Evolutionary conservation across 2,113 vertebrate genomes (phyloP), one percentile per base, ranked within the genome.

Genomic region (Urocynchramus pylzowi): DNA sequence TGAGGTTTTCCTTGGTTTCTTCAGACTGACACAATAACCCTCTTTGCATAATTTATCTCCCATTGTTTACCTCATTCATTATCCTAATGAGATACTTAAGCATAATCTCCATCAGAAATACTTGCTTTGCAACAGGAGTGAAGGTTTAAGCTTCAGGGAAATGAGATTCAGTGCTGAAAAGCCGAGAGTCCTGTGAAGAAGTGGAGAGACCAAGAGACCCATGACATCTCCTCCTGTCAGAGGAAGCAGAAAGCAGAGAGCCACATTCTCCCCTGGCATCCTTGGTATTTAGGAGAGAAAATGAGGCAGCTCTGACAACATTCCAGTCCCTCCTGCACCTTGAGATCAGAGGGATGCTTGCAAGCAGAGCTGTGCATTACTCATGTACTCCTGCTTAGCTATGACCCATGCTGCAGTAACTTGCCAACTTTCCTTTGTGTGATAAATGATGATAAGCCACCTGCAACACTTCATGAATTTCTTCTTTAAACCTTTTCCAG

Each of bases 21-120:
- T 56, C 71, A 49, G 27, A 84, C 33, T 81, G 39, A 75, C 17
- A n/a, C 30, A 80, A 50, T 3, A 16, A 78, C 39, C 4, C 9
- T 3, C 50, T 84, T 73, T 60, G 52, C 14, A 54, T 57, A 74
- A 90, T 50, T 91, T 91, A 69, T 49, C 35, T 92, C n/a, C 37
- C 35, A 56, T 49, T 95, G 84, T 90, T 95, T 87, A 84, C 41
- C 31, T 27, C 37, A 61, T 89, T 94, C 76, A 85, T 89, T 96
- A 75, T 82, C 81, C 57, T 81, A 89, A 81, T 24, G 65, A 84
- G 74, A 65, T 53, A 73, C 44, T 56, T 60, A 73, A 49, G 42
- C 31, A 31, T 37, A 24, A 75, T 77, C 61, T 93, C 64, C 63
- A 69, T 86, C 1, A 0, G n/a, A 93, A 95, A 77, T 52, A 57